phyloP scores from a whole-genome alignment of 1,140 invertebrate species.

The Cheumatopsyche charites region DNA sequence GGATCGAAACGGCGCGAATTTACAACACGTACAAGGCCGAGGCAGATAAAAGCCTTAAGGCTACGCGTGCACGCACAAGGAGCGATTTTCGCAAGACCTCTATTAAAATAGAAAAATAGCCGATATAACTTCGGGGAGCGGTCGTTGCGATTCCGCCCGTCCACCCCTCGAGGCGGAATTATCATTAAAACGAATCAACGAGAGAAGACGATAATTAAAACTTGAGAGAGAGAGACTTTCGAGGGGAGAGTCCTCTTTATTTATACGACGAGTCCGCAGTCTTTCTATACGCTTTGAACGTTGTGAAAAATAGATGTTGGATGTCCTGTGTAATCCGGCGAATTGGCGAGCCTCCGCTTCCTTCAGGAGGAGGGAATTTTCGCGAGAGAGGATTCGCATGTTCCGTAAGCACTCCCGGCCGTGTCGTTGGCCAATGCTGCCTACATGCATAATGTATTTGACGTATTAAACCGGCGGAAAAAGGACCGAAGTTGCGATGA shows the following conservation, averaged over 20 bases:
- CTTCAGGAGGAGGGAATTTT: neutral
- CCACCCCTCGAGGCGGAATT: conserved; percentile 9
- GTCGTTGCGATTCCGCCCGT: conserved; percentile 30
- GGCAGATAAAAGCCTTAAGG: too few species aligned
- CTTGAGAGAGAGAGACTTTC: conserved; percentile 7
- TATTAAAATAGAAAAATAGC: conserved; percentile 29
- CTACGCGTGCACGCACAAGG: too few species aligned
- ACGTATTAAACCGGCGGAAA: conserved; percentile 39
- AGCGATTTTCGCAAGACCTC: neutral
- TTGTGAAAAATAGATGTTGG: too few species aligned
- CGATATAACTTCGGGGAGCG: conserved; percentile 29
- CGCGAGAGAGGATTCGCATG: neutral
- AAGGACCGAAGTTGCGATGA: conserved; percentile 37
- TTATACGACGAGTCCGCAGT: too few species aligned
- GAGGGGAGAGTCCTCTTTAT: too few species aligned
- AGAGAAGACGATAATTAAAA: conserved; percentile 45
- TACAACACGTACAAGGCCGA: too few species aligned
- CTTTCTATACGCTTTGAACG: too few species aligned
- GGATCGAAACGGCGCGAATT: too few species aligned
- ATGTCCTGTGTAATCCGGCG: too few species aligned
- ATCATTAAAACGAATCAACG: conserved; percentile 35
- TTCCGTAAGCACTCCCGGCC: conserved; percentile 37
- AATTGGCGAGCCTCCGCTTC: too few species aligned
- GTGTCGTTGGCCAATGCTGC: conserved; percentile 35
- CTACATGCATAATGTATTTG: conserved; percentile 46